Conservation (phyloP, 1,140 invertebrate genomes). For the Babylonia areolata region DNA sequence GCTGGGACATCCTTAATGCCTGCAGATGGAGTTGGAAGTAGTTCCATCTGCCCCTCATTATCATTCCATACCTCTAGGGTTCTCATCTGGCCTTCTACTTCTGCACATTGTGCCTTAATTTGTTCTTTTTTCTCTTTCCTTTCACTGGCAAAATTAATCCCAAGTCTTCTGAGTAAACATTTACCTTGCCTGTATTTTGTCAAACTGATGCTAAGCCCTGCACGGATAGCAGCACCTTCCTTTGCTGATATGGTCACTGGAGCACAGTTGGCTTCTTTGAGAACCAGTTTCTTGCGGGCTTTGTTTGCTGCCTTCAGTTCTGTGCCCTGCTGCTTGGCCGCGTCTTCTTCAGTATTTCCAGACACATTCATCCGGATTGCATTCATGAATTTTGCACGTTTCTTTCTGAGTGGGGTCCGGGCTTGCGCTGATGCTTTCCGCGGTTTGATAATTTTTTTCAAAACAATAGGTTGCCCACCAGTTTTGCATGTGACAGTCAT, state of each 20-base stretch:
- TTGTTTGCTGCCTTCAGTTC: not conserved
- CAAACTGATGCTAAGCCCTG: not conserved
- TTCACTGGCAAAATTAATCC: not conserved
- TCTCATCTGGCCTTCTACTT: not conserved
- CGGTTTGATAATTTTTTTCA: not conserved
- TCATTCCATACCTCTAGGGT: not conserved
- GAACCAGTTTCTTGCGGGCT: not conserved
- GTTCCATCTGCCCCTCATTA: not conserved
- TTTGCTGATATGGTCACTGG: not conserved
- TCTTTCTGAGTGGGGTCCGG: not conserved
- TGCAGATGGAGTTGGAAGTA: not conserved
- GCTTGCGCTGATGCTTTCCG: not conserved
- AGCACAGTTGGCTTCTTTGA: not conserved
- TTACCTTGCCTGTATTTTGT: not conserved
- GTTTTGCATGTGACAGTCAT: not conserved
- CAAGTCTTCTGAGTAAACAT: not conserved
- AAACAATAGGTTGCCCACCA: not conserved
- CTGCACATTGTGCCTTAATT: not conserved
- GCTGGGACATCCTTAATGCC: not conserved
- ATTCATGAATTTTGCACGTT: not conserved
- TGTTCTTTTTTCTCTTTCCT: not conserved
- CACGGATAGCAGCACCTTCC: not conserved
- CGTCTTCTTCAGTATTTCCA: not conserved
- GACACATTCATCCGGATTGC: not conserved
- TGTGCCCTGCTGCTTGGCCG: not conserved